Evolutionary conservation across 2,113 vertebrate genomes (phyloP).

Genomic region (Neolamprologus longior): DNA sequence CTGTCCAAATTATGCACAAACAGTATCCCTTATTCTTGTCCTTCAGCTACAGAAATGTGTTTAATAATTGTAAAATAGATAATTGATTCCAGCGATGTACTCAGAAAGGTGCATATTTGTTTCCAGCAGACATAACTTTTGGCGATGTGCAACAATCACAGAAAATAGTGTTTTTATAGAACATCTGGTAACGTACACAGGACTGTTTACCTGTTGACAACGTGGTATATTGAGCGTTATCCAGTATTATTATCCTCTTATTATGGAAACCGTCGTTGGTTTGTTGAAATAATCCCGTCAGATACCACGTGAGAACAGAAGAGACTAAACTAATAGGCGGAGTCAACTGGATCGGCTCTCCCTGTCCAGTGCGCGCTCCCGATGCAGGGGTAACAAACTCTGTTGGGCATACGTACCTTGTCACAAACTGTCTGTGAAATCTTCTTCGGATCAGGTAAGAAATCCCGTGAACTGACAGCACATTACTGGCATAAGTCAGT

Average conservation of each 20-base stretch:
- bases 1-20: not conserved
- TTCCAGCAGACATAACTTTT: not conserved
- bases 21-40: not conserved
- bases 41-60: not conserved
- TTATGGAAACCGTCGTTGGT: not conserved
- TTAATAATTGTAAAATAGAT: not conserved
- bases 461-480: not conserved
- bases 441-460: not conserved
- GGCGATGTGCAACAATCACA: not conserved
- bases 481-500: not conserved
- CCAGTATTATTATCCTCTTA: not conserved
- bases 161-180: not conserved
- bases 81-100: not conserved
- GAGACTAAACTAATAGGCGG: not conserved
- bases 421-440: not conserved
- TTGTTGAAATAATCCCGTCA: not conserved
- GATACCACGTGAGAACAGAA: not conserved
- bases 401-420: not conserved
- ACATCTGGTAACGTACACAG: not conserved
- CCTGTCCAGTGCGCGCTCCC: not conserved
- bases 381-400: not conserved
- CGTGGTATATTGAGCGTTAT: not conserved
- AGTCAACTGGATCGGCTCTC: not conserved
- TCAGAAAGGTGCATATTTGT: not conserved
- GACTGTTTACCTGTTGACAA: not conserved